phyloP scores from a whole-genome alignment of 2,797 vertebrate genomes.

The Rhodeus uyekii region DNA sequence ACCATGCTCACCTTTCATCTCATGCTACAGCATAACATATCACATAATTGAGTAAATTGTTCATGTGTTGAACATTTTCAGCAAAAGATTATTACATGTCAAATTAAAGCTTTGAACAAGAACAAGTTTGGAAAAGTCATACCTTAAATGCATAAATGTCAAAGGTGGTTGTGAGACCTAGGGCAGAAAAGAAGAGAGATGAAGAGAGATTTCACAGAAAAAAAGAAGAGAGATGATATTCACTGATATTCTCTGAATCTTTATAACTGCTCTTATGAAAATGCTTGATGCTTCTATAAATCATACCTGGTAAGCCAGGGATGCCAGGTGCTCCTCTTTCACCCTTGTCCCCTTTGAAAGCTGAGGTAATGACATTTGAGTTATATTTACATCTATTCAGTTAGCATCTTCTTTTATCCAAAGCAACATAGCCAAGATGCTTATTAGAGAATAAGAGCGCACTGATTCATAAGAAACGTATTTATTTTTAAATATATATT shows the following conservation, averaged over 20 bases:
- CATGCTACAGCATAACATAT: conserved; percentile 61
- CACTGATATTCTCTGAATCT: neutral
- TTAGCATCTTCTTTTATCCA: neutral
- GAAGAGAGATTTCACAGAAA: neutral
- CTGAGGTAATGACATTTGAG: conserved; percentile 46
- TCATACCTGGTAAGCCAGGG: conserved; percentile 81
- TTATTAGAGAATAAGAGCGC: neutral
- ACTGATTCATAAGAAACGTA: neutral
- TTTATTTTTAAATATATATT: neutral
- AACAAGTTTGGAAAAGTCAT: conserved; percentile 9
- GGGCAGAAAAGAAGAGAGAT: neutral
- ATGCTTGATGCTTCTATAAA: neutral
- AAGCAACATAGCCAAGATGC: no score
- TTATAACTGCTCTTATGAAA: neutral
- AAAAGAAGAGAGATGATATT: neutral
- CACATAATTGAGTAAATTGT: neutral
- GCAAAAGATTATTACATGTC: neutral
- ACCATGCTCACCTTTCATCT: conserved; percentile 82
- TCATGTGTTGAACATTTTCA: neutral
- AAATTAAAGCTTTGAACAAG: neutral
- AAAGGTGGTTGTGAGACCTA: conserved; percentile 63
- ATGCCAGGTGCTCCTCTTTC: conserved; percentile 76
- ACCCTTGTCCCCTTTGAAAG: conserved; percentile 86
- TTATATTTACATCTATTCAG: neutral
- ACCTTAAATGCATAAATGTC: conserved; percentile 72